Base-by-base conservation (phyloP, 2,888 invertebrate species). In the Ormyrus nitidulus region DNA sequence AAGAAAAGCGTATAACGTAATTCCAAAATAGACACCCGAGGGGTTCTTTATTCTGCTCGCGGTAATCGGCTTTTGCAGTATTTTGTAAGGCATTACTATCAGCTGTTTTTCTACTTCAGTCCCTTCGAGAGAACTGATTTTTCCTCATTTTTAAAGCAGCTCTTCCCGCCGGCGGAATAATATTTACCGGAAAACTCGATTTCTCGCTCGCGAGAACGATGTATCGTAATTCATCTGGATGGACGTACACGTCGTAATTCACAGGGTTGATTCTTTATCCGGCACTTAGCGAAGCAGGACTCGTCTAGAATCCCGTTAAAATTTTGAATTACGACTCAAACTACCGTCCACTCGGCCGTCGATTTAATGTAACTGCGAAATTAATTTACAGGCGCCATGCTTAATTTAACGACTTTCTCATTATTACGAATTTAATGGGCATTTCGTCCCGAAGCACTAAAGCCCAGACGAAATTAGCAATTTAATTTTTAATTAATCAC, bases 41-140 rank as follows among this genome's bases (percentile, higher is more conserved):
- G 10, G 58, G 8, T 65, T n/a, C 48, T 72, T 66, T 51, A 64
- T 64, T 69, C 19, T 56, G 34, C n/a, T 56, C 10, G 6, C 46
- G 19, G 56, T 74, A 79, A 74, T 74, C 64, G 77, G 76, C 62
- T 76, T 76, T 76, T 13, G 53, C 9, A 69, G 59, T 54, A 76
- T 76, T 76, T 69, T 69, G 62, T 76, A 69, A 76, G 68, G 61
- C 19, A 69, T 53, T 69, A 61, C 53, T 59, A 61, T 75, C 61
- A 46, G 53, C 69, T 76, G 62, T 69, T 69, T 19, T 62, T 69
- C 54, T 48, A 13, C 19, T 61, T 61, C 54, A 53, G 44, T 34
- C 59, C 58, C 53, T n/a, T 49, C 54, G 6, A 48, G 34, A 44
- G 19, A 51, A 66, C 59, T 59, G 56, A 75, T 51, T 75, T 56